Base-by-base conservation (phyloP, 2,888 invertebrate genomes). In the Ichneumon xanthorius region DNA sequence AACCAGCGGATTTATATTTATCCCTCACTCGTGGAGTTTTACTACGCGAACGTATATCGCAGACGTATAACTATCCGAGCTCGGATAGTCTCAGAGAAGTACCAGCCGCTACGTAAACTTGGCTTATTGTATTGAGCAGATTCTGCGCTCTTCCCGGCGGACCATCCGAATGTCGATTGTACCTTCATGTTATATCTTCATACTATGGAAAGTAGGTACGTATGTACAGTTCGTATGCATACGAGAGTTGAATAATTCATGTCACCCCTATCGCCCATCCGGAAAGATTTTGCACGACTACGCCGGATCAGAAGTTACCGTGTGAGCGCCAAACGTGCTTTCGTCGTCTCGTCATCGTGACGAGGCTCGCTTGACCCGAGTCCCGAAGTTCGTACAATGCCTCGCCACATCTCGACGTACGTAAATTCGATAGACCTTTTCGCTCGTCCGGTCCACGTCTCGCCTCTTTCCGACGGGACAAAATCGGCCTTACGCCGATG, bases 201-300 rank as follows among this genome's bases (percentile, higher is more conserved):
- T 63, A 61, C 26, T 22, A 61, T 16, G 26, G 26, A 26, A 11
- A n/a, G 58, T 76, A 71, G 19, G 22, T 30, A 53, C 33, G 33
- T 72, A 50, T 68, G 50, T 58, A n/a, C 78, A 68, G 61, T n/a
- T 78, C 58, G 7, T 61, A 73, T 63, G 67, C 61, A 45, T 80
- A 73, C 70, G 37, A n/a, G 68, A n/a, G 68, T 79, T 87, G 85
- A 88, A 88, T 88, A 84, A 88, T 87, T 88, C 86, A 88, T 82
- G 50, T 37, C 55, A 58, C 68, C 67, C 58, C 67, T 67, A 63
- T 84, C 61, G 82, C 48, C 70, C 72, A 78, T 79, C 61, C 76
- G 80, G 72, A 85, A 72, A 65, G 84, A 83, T 84, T 86, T 85
- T 84, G 78, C 76, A 67, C 72, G 65, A 63, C 63, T 70, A 22